phyloP scores from a whole-genome alignment of 2,113 vertebrate genomes.

The Gallinago paraguaiae region DNA sequence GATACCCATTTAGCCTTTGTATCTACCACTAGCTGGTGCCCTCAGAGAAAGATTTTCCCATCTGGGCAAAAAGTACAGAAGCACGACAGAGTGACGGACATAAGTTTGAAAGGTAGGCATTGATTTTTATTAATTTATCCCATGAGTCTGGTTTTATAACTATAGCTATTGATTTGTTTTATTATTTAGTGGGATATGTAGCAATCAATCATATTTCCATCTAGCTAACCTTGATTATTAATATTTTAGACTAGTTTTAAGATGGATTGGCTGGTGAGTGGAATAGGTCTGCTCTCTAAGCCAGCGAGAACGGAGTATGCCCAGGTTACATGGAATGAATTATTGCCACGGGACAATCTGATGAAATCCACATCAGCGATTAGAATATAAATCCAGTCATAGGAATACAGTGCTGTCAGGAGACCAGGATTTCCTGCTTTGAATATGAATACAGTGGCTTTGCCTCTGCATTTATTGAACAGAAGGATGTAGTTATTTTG shows the following conservation, averaged over 20 bases:
- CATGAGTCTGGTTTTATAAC: constrained; percentile 29
- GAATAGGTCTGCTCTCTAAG: not conserved
- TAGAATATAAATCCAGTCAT: constrained; percentile 2
- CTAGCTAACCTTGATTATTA: constrained; percentile 46
- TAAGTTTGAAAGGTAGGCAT: not conserved
- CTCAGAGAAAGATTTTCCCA: not conserved
- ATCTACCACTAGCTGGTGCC: not conserved
- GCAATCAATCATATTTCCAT: constrained; percentile 51
- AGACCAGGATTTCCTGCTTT: constrained; percentile 17
- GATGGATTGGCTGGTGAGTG: constrained; percentile 8
- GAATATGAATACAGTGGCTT: constrained; percentile 4
- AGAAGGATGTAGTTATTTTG: not conserved
- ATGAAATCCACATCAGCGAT: constrained; percentile 33
- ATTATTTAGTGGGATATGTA: constrained; percentile 52
- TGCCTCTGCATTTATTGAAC: not conserved
- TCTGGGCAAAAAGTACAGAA: not conserved
- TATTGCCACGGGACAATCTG: constrained; percentile 30
- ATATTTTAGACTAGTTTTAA: constrained; percentile 55
- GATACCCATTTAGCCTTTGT: not conserved
- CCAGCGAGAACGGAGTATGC: not conserved
- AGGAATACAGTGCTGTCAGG: constrained; percentile 5
- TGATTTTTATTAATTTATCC: constrained; percentile 46
- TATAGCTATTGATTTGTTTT: constrained; percentile 37
- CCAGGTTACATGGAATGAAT: constrained; percentile 1
- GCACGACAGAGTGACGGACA: not conserved